Conservation (phyloP, 1,140 invertebrate species). For the Zelostemma sp. region DNA sequence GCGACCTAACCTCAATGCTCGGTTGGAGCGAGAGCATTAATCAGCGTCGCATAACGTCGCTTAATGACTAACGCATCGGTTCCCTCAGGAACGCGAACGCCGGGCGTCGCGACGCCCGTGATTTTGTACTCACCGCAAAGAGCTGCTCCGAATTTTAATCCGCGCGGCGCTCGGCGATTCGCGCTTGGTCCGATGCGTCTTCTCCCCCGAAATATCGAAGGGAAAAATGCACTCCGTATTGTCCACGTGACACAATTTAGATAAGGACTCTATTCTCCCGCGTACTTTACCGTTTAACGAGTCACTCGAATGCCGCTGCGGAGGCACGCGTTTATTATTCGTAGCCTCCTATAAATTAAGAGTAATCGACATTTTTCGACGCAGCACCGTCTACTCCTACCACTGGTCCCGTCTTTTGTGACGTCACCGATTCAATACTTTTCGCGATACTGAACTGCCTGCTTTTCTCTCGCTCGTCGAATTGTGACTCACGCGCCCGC, state of each 20-base stretch:
- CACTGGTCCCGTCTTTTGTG: constrained; percentile 67
- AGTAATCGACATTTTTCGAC: constrained; percentile 66
- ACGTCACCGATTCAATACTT: constrained; percentile 71
- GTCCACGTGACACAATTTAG: background rate
- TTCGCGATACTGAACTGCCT: constrained; percentile 56
- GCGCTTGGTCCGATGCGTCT: background rate
- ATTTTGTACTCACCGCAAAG: background rate
- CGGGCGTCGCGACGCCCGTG: background rate
- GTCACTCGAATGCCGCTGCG: constrained; percentile 13
- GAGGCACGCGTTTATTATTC: constrained; percentile 38
- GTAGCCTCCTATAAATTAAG: constrained; percentile 55
- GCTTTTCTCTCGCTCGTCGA: no score
- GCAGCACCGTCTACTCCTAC: constrained; percentile 56
- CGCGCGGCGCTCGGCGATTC: background rate
- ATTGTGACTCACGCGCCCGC: no score
- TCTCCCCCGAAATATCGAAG: background rate
- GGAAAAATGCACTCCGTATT: background rate
- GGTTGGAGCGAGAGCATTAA: background rate
- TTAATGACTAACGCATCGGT: background rate
- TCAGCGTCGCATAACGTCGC: constrained; percentile 3
- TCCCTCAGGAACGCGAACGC: background rate
- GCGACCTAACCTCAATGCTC: constrained; percentile 47
- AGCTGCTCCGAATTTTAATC: background rate
- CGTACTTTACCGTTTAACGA: background rate
- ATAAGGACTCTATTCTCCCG: background rate